Conservation (phyloP, 2,113 vertebrate genomes). For the Formicarius rufipectus region DNA sequence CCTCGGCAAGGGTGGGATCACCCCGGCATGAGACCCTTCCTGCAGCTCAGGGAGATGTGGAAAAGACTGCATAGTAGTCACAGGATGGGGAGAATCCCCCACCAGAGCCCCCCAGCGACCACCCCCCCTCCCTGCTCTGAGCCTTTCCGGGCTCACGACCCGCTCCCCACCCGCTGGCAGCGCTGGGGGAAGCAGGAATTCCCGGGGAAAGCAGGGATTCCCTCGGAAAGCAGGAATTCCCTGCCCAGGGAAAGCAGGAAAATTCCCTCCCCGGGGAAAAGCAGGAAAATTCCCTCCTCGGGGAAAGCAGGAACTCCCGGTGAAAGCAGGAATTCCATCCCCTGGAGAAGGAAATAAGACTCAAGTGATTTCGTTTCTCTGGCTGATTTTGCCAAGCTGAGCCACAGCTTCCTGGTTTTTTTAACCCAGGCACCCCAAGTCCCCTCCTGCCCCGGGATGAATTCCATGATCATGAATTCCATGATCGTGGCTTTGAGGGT, state of each 20-base stretch:
- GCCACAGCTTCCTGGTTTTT: not conserved
- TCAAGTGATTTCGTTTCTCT: not conserved
- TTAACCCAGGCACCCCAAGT: not conserved
- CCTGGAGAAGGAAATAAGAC: not conserved
- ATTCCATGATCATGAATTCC: not conserved
- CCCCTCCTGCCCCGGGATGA: not conserved
- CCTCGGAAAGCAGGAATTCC: not conserved
- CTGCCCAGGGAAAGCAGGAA: not conserved
- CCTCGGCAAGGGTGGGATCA: no score
- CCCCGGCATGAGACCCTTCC: not conserved
- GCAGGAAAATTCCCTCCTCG: no score
- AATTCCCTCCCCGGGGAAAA: no score
- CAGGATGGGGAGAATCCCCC: not conserved
- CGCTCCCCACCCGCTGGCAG: not conserved
- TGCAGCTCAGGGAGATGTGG: not conserved
- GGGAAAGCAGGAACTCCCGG: no score
- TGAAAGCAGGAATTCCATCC: not conserved
- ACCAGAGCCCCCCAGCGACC: rapidly evolving
- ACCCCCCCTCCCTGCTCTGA: rapidly evolving
- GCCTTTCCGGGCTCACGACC: not conserved
- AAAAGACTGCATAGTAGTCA: not conserved
- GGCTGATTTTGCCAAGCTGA: not conserved
- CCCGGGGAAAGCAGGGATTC: not conserved
- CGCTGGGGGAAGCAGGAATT: not conserved
- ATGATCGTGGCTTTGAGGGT: rapidly evolving